These are phyloP conservation scores for Trachelus stipa DNA, from an alignment of 2,888 invertebrate genomes.

Conservation along the genomic window DNA sequence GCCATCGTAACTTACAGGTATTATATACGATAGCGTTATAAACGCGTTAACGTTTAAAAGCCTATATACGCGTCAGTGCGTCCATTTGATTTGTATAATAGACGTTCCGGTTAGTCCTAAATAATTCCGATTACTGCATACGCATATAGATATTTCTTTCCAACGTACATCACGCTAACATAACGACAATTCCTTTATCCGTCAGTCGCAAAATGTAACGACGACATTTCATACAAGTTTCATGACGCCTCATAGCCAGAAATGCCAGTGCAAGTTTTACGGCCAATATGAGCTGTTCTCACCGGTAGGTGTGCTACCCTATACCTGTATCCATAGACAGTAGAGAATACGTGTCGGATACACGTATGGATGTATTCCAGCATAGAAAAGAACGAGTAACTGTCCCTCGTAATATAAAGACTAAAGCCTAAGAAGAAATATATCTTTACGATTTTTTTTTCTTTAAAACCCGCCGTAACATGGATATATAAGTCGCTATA, in stretches of 20 bases:
- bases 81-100: no score
- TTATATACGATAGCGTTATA: no score
- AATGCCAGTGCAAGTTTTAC: slow-evolving; percentile 18
- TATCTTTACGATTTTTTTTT: slow-evolving; percentile 19
- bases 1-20: no score
- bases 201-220: slow-evolving; percentile 8
- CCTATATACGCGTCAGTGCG: no score
- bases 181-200: slow-evolving; percentile 17
- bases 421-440: slow-evolving; percentile 12
- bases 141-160: no score
- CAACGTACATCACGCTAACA: background rate
- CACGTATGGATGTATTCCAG: no score
- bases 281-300: slow-evolving; percentile 18
- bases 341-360: background rate
- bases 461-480: slow-evolving; percentile 1
- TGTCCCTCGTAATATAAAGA: slow-evolving; percentile 12
- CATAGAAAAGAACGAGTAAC: slow-evolving; percentile 3
- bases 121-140: no score
- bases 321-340: background rate
- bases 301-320: no score
- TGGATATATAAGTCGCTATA: slow-evolving; percentile 2
- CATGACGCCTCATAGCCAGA: slow-evolving; percentile 7
- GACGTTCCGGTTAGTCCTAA: no score
- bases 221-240: slow-evolving; percentile 18
- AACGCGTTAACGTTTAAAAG: no score